Conservation (phyloP, 1,140 invertebrate genomes). For the Lepidurus couesii region DNA sequence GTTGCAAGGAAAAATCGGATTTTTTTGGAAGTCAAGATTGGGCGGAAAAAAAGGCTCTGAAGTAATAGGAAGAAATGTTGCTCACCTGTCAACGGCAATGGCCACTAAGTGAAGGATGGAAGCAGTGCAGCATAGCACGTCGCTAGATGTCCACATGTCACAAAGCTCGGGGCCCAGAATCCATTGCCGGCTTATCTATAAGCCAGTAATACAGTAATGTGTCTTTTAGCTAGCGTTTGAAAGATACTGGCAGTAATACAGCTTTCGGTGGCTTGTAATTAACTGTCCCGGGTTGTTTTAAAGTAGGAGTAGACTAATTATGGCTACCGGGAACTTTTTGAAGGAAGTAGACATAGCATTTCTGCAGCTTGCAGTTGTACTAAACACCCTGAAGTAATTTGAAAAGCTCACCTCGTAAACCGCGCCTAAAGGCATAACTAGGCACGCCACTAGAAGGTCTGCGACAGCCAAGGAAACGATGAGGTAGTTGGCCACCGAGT, state of each 20-base stretch:
- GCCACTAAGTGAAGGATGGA: constrained; percentile 91
- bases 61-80: constrained; percentile 28
- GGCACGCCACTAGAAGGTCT: constrained; percentile 74
- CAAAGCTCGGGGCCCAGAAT: constrained; percentile 76
- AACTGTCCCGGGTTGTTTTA: too few species aligned
- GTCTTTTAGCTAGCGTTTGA: too few species aligned
- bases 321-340: too few species aligned
- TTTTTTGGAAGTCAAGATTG: too few species aligned
- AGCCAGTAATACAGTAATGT: neutral
- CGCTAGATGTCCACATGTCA: constrained; percentile 88
- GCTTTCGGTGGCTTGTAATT: too few species aligned
- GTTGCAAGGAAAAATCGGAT: too few species aligned
- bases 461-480: constrained; percentile 80
- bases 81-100: constrained; percentile 84
- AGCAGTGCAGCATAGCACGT: constrained; percentile 88
- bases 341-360: too few species aligned
- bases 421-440: constrained; percentile 76
- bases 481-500: constrained; percentile 78
- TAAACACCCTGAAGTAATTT: neutral
- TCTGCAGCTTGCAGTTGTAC: too few species aligned
- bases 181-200: constrained; percentile 57
- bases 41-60: neutral
- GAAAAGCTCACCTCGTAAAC: constrained; percentile 50
- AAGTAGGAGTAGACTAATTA: too few species aligned
- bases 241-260: too few species aligned